phyloP scores from a whole-genome alignment of 2,113 vertebrate genomes.

The Trogon surrucura region DNA sequence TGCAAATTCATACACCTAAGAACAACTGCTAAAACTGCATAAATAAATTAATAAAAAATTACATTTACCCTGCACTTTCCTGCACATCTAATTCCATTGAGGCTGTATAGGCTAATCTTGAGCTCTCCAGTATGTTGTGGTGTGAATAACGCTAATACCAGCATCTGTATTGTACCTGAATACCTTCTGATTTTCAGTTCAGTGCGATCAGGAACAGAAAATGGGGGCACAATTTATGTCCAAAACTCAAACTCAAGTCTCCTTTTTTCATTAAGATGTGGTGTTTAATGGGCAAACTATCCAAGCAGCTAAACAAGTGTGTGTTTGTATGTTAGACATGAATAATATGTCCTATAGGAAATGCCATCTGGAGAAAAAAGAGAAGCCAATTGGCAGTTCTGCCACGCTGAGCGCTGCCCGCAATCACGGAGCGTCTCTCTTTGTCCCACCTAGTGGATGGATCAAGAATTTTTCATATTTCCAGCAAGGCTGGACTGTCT shows the following conservation, averaged over 20 bases:
- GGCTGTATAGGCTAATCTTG: background rate
- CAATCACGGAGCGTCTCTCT: accelerated
- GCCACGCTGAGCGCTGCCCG: background rate
- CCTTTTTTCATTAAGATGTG: background rate
- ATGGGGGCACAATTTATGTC: accelerated
- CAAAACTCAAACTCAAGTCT: background rate
- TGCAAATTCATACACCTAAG: background rate
- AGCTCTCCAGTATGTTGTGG: background rate
- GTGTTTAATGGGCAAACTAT: background rate
- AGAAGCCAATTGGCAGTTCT: background rate
- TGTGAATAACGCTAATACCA: background rate
- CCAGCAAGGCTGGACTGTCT: background rate
- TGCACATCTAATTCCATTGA: background rate
- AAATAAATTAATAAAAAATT: background rate
- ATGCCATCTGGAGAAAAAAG: background rate
- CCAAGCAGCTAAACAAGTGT: background rate
- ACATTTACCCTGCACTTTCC: background rate
- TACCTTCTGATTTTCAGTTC: background rate
- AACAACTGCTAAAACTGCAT: background rate
- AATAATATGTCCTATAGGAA: background rate
- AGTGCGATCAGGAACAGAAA: background rate
- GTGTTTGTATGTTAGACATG: background rate
- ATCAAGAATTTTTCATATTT: background rate
- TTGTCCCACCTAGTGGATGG: background rate
- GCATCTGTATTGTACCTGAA: background rate